Base-by-base conservation (phyloP, 2,113 vertebrate species). In the Etheostoma cragini region DNA sequence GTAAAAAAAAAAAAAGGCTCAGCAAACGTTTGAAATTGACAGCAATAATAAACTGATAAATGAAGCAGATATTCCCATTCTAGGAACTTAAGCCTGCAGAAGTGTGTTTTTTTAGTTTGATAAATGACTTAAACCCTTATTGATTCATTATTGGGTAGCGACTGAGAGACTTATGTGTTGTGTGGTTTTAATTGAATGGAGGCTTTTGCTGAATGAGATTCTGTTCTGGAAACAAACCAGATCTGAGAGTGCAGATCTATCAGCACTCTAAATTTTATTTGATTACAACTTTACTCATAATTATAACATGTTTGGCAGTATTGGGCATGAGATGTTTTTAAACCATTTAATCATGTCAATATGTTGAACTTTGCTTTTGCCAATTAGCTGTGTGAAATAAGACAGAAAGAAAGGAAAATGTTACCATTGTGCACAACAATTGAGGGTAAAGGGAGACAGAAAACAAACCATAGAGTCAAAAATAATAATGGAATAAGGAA, bases 401-500 rank as follows among this genome's bases (percentile, higher is more conserved):
- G 21, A 57, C 0, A n/a, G 4, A 50, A 33, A 26, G n/a, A 15
- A 33, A 68, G 6, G 49, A 24, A 42, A 57, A 8, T 57, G 14
- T 22, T 13, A 8, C 10, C 30, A 30, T 30, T 49, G 22, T 38
- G 15, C 38, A 7, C 8, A 2, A 8, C 38, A 38, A 38, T 10
- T 38, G 38, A 15, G 4, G 13, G 26, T n/a, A 6, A 15, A 30
- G 12, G 6, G 3, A 70, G 15, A 19, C 5, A 22, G 24, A 45
- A 35, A 65, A 50, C 4, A 8, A 74, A n/a, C 61, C 35, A 13
- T 1, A 16, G 12, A 54, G 50, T 60, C 33, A 0, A 35, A 30
- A 52, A 83, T 30, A 72, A 72, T 46, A 66, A 64, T 35, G 14
- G 21, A 49, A 52, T n/a, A 30, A 82, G 35, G 65, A 64, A 45